Evolutionary conservation across 2,888 invertebrate species (phyloP).

Genomic region (Dysmachus trigonus): DNA sequence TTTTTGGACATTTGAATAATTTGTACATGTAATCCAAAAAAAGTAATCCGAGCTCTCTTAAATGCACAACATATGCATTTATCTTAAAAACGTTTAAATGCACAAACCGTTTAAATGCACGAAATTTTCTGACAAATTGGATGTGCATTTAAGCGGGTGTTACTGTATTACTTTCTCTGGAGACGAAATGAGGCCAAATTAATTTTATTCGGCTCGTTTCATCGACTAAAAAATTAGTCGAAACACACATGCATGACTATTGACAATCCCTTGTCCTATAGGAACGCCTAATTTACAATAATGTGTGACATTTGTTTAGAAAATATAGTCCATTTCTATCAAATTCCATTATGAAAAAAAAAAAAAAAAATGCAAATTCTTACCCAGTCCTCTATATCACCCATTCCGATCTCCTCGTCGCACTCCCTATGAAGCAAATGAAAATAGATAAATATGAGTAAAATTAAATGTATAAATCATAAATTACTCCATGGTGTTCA

Average conservation of each 20-base stretch:
- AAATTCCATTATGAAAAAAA: background rate
- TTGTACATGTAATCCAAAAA: too few relatives aligned
- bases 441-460: background rate
- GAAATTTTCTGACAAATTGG: too few relatives aligned
- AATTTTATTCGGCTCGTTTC: too few relatives aligned
- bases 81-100: too few relatives aligned
- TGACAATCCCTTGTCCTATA: background rate
- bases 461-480: constrained; percentile 30
- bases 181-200: too few relatives aligned
- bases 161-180: too few relatives aligned
- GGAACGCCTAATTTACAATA: background rate
- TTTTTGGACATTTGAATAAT: too few relatives aligned
- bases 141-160: too few relatives aligned
- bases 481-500: constrained; percentile 84
- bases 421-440: constrained; percentile 75
- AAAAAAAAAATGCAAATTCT: constrained; percentile 62
- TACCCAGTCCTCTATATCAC: constrained; percentile 82
- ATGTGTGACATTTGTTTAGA: background rate
- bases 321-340: background rate
- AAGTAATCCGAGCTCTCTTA: too few relatives aligned
- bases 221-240: constrained; percentile 31
- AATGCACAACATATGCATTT: too few relatives aligned
- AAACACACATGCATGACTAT: constrained; percentile 43
- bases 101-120: too few relatives aligned
- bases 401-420: constrained; percentile 86